Evolutionary conservation across 2,888 invertebrate genomes (phyloP), one percentile per base, ranked within the genome.

Genomic region (Ectemnius continuus): DNA sequence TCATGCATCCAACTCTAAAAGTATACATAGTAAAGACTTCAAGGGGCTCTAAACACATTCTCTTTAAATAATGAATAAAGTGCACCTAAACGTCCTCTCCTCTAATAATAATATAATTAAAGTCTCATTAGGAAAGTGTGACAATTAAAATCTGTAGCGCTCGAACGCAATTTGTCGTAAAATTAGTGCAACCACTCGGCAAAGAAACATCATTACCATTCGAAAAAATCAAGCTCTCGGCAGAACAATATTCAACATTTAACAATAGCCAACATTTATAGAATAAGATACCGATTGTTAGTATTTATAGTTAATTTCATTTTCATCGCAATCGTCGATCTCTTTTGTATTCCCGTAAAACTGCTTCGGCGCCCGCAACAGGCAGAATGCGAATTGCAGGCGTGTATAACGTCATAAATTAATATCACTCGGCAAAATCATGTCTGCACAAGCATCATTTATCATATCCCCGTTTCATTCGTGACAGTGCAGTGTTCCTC

Each of bases 211-310:
- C 4, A 74, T 70, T 61, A 67, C 72, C 74, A 64, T 73, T 78
- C 80, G 76, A 73, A 75, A 20, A 67, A 23, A 58, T 58, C 73
- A 75, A 79, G 70, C 82, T 64, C 79, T 70, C 73, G 78, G 79
- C 84, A 74, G 90, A 90, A 90, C 89, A 90, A 88, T 90, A 90
- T 89, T 89, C 87, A 90, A 89, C 90, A 90, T 90, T 90, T 90
- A 90, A 90, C 90, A 90, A 90, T 90, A 90, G 90, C 90, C 90
- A 90, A 90, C 90, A 90, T 90, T 89, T 90, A 90, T 90, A 90
- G 89, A 90, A 88, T 89, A 89, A 89, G 87, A 89, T 90, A 90
- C 88, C 88, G 85, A 89, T 88, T 88, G 69, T 13, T 82, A 84
- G 83, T 89, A 84, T 83, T 84, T 81, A 84, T 88, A 85, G 84